These are phyloP conservation scores for Polydrusus cervinus DNA, from an alignment of 2,888 invertebrate species.

Conservation along the genomic window DNA sequence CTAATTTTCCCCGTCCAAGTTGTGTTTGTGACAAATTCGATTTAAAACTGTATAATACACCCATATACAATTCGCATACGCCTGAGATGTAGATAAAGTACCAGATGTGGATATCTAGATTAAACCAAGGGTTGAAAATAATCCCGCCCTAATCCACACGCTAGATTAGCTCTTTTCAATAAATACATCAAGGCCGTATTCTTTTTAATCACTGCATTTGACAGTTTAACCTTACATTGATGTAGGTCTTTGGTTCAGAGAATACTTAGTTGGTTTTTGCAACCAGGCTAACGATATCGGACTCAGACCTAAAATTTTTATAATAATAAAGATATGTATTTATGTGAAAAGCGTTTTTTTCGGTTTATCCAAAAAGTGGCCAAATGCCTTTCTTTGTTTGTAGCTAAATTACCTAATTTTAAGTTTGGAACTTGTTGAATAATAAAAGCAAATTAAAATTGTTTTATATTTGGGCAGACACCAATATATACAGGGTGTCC, in stretches of 20 bases:
- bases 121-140: conserved; percentile 63
- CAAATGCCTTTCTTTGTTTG: too few relatives aligned
- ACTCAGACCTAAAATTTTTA: too few relatives aligned
- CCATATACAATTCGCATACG: conserved; percentile 44
- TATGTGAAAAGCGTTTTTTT: too few relatives aligned
- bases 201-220: conserved; percentile 61
- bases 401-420: too few relatives aligned
- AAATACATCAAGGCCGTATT: conserved; percentile 54
- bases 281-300: neutral
- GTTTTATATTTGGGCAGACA: too few relatives aligned
- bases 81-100: conserved; percentile 52
- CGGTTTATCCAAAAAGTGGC: too few relatives aligned
- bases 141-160: conserved; percentile 64
- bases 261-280: conserved; percentile 43
- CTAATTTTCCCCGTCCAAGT: conserved; percentile 60
- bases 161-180: conserved; percentile 62
- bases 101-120: conserved; percentile 59
- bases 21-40: conserved; percentile 52
- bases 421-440: too few relatives aligned
- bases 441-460: too few relatives aligned
- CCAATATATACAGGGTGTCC: too few relatives aligned
- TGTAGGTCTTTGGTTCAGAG: conserved; percentile 59
- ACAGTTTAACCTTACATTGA: conserved; percentile 61
- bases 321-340: too few relatives aligned
- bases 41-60: conserved; percentile 46